A percentile compares a stretch with the other conserved stretches of the same genome.
These are phyloP conservation scores for Ptiloglossa arizonensis DNA, from an alignment of 1,140 invertebrate genomes.

Conservation along the genomic window DNA sequence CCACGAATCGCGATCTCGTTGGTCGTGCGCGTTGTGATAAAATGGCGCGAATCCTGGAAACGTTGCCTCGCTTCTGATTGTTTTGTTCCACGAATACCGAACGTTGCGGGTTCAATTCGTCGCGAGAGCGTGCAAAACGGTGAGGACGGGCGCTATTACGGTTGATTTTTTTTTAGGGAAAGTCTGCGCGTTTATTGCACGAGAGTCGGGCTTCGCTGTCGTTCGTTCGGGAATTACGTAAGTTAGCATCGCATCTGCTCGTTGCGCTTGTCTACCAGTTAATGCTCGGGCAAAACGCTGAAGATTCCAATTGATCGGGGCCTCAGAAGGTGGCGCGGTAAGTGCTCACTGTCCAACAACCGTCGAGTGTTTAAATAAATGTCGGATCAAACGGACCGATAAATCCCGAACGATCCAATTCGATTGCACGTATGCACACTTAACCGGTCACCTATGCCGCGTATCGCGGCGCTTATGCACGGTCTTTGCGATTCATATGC, in stretches of 20 bases:
- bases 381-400: conserved; percentile 44
- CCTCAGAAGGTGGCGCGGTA: conserved; percentile 40
- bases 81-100: no score
- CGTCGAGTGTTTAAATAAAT: conserved; percentile 16
- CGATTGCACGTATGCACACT: neutral
- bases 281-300: conserved; percentile 51
- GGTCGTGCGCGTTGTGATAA: no score
- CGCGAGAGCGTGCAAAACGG: neutral
- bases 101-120: no score
- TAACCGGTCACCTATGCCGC: neutral
- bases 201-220: conserved; percentile 1
- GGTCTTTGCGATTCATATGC: neutral
- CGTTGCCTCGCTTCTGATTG: no score
- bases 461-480: neutral
- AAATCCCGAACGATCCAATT: conserved; percentile 21
- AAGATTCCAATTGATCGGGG: conserved; percentile 56
- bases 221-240: conserved; percentile 56
- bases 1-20: no score
- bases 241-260: conserved; percentile 44
- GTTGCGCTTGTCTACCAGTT: conserved; percentile 52
- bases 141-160: neutral
- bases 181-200: conserved; percentile 11
- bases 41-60: no score
- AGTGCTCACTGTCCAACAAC: conserved; percentile 1
- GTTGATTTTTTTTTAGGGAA: conserved; percentile 22